A percentile compares a stretch with the other conserved stretches of the same genome.
Conservation (phyloP, 2,113 vertebrate genomes). For the Stigmatopora nigra region DNA sequence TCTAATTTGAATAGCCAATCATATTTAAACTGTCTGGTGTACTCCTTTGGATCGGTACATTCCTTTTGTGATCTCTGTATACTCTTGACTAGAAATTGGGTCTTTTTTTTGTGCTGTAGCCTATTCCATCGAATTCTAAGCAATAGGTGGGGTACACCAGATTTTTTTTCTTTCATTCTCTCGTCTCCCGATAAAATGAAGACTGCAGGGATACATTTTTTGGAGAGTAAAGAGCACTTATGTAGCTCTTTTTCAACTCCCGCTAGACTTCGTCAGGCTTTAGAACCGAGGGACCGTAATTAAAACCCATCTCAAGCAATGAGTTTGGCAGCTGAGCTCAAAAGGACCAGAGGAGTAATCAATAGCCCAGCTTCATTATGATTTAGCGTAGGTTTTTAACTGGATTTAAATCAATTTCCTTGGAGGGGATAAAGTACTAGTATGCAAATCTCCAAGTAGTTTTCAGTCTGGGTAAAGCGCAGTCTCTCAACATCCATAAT, state of each 20-base stretch:
- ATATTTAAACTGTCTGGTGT: too few relatives aligned
- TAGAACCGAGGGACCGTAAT: conserved; percentile 49
- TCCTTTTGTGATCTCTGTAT: too few relatives aligned
- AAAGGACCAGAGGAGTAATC: conserved; percentile 46
- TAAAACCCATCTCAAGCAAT: conserved; percentile 53
- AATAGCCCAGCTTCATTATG: conserved; percentile 63
- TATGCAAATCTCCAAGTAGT: conserved; percentile 29
- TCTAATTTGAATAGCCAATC: too few relatives aligned
- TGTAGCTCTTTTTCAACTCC: conserved; percentile 66
- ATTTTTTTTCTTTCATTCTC: too few relatives aligned
- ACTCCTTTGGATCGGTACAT: too few relatives aligned
- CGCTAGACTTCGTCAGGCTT: conserved; percentile 48
- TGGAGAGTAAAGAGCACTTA: conserved; percentile 49
- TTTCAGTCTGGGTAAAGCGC: conserved; percentile 36
- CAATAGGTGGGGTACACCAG: too few relatives aligned
- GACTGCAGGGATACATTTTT: conserved; percentile 30
- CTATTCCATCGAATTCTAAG: too few relatives aligned
- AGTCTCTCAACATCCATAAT: background rate
- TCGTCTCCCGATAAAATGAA: conserved; percentile 4
- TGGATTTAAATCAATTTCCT: conserved; percentile 54
- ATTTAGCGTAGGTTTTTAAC: conserved; percentile 67
- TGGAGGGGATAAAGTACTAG: conserved; percentile 16
- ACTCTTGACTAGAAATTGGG: too few relatives aligned
- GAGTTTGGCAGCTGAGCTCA: conserved; percentile 45
- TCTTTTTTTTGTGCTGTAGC: too few relatives aligned